Evolutionary conservation across 2,797 vertebrate species (phyloP), one percentile per base, ranked within the genome.

Genomic region (Xiphorhynchus erythropygius): DNA sequence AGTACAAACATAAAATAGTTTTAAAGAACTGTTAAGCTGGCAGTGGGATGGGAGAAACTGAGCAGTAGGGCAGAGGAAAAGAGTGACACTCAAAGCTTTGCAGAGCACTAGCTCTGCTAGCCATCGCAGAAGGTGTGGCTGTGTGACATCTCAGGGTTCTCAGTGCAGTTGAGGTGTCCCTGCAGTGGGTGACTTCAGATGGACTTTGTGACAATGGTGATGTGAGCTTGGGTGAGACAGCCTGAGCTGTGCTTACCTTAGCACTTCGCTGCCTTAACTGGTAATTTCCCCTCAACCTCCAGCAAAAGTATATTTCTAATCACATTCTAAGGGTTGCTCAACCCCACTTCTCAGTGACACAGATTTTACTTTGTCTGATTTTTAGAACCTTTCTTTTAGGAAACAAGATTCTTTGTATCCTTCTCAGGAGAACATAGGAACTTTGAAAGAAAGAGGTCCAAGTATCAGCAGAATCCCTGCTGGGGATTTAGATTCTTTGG

Each of bases 241-340:
- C 35, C 39, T 69, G 59, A 71, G 7, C 25, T 86, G 42, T 94
- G 65, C 84, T 81, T 81, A 78, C 30, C 46, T 85, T 59, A 52
- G 76, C 47, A 62, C 24, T 87, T 92, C 7, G 28, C 21, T 95
- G 21, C 65, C 32, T 87, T 76, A 77, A 69, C 65, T 93, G 91
- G 75, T 85, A 55, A 76, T 79, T 87, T 88, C 57, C 19, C 30
- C 15, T 90, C 4, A 2, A n/a, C 33, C 47, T 94, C 39, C 37
- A 85, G 47, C 35, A 89, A 73, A 86, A 93, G 30, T 56, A 30
- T 55, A 59, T 93, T 93, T 78, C 79, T 88, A 81, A 79, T 93
- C 21, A 13, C 1, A 1, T 73, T 63, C 62, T 74, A 71, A 60
- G 30, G 44, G 32, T 89, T 84, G 52, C 39, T 85, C 57, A 84